Evolutionary conservation across 1,140 invertebrate genomes (phyloP).

Genomic region (Riptortus pedestris): DNA sequence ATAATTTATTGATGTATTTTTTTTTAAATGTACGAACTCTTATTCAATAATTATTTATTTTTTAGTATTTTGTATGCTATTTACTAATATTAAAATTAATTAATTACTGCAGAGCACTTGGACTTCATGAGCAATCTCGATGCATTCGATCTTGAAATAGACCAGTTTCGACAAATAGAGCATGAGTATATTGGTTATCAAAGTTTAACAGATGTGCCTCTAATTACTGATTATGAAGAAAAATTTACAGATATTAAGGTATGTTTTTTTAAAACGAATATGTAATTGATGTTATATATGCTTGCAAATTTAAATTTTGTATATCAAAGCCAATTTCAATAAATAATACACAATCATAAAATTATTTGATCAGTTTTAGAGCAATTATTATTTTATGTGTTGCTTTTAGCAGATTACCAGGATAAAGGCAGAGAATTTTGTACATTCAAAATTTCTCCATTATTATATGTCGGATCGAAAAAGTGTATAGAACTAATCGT

Average conservation of each 20-base stretch:
- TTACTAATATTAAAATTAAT: too few relatives aligned
- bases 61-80: too few relatives aligned
- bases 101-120: conserved; percentile 65
- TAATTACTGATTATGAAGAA: conserved; percentile 60
- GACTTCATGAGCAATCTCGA: conserved; percentile 80
- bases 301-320: background rate
- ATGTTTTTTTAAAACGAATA: conserved; percentile 8
- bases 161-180: conserved; percentile 76
- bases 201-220: conserved; percentile 93
- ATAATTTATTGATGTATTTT: too few relatives aligned
- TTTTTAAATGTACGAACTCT: too few relatives aligned
- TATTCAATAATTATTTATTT: too few relatives aligned
- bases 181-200: conserved; percentile 91
- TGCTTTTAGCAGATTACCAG: too few relatives aligned
- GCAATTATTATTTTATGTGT: background rate
- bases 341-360: background rate
- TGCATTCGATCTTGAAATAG: conserved; percentile 57
- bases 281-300: background rate
- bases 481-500: too few relatives aligned
- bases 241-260: conserved; percentile 34
- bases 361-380: background rate
- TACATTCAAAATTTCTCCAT: too few relatives aligned
- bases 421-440: too few relatives aligned
- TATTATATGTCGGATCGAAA: too few relatives aligned
- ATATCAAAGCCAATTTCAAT: background rate